These are phyloP conservation scores for Formica selysi DNA, from an alignment of 1,140 invertebrate genomes.

Conservation along the genomic window DNA sequence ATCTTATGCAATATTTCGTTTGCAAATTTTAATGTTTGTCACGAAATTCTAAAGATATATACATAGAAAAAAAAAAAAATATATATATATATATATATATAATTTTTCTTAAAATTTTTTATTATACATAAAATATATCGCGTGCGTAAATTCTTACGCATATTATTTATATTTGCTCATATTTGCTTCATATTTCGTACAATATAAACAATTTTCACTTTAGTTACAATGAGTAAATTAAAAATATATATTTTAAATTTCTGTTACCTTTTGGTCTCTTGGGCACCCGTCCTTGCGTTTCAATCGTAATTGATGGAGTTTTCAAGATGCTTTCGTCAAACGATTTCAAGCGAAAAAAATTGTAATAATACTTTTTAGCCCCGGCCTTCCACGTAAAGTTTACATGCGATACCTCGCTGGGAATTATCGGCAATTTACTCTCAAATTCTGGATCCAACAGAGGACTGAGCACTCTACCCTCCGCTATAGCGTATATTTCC, in stretches of 20 bases:
- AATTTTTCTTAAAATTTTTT: too few relatives aligned
- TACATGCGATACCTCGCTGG: constrained; percentile 95
- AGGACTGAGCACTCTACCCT: constrained; percentile 94
- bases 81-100: too few relatives aligned
- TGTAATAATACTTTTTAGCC: constrained; percentile 94
- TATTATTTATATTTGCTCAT: neutral
- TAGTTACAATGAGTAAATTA: neutral
- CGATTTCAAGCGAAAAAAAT: constrained; percentile 94
- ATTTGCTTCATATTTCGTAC: neutral
- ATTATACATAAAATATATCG: neutral
- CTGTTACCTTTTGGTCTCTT: constrained; percentile 92
- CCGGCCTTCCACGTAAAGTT: constrained; percentile 97
- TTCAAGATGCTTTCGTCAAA: constrained; percentile 94
- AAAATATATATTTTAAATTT: neutral
- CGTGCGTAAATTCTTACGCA: neutral
- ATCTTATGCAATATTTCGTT: neutral
- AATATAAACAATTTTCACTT: neutral
- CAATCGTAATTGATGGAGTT: constrained; percentile 95
- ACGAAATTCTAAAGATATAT: too few relatives aligned
- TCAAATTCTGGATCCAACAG: constrained; percentile 96
- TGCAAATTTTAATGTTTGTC: neutral
- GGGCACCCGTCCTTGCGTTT: constrained; percentile 93
- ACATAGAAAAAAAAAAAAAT: too few relatives aligned
- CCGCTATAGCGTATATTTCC: constrained; percentile 95
- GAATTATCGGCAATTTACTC: constrained; percentile 94